Conservation (phyloP, 1,140 invertebrate genomes). For the Ditylenchus dipsaci region DNA sequence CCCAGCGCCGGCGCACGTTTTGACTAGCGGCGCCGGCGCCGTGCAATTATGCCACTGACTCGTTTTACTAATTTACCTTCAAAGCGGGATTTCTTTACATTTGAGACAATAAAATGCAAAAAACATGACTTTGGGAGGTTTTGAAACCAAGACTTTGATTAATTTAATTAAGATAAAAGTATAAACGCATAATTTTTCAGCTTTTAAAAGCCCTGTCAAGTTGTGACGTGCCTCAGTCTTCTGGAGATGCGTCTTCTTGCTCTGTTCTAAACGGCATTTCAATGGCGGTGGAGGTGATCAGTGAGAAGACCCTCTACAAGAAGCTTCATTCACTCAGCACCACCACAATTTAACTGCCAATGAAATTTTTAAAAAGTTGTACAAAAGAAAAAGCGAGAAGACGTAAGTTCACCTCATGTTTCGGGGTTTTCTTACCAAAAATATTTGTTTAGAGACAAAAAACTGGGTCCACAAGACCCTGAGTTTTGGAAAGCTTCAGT, state of each 20-base stretch:
- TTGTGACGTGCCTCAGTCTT: constrained; percentile 22
- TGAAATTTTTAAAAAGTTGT: neutral
- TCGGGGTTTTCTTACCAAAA: neutral
- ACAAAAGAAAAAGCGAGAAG: neutral
- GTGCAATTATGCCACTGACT: no score
- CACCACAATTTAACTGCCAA: neutral
- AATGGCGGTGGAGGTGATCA: constrained; percentile 31
- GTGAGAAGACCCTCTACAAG: constrained; percentile 19
- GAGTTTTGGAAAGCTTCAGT: neutral
- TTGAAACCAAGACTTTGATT: neutral
- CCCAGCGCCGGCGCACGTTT: no score
- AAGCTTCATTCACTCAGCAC: neutral
- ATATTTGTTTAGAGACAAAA: neutral
- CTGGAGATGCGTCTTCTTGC: constrained; percentile 34
- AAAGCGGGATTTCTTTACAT: no score
- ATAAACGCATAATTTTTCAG: constrained; percentile 13
- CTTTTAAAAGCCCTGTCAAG: constrained; percentile 15
- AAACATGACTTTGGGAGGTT: neutral
- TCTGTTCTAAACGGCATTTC: constrained; percentile 39
- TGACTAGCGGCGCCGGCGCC: no score
- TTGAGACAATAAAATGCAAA: no score
- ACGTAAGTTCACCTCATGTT: neutral
- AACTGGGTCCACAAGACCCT: neutral
- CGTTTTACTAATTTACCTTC: no score
- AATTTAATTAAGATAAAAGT: neutral